Conservation (phyloP, 2,113 vertebrate genomes). For the Daubentonia madagascariensis region DNA sequence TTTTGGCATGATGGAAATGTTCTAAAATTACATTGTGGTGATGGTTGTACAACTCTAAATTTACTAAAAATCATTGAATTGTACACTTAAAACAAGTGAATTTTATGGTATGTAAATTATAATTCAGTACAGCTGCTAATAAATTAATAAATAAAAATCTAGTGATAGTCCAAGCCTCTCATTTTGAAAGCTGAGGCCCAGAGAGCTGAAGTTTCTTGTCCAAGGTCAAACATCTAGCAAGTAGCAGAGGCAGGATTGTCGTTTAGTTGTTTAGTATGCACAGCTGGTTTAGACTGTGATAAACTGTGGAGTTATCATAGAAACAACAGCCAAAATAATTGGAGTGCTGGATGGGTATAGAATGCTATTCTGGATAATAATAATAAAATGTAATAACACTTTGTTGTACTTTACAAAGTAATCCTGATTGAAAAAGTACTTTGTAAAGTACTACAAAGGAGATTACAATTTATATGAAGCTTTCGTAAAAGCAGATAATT, state of each 20-base stretch:
- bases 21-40: neutral
- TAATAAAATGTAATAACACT: neutral
- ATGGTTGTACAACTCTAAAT: neutral
- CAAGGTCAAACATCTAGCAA: neutral
- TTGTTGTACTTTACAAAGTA: neutral
- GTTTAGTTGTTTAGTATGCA: constrained; percentile 10
- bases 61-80: neutral
- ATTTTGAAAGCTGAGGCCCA: neutral
- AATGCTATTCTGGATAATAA: neutral
- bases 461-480: neutral
- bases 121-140: neutral
- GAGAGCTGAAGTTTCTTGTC: neutral
- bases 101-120: neutral
- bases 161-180: neutral
- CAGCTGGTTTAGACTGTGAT: neutral
- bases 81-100: neutral
- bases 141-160: neutral
- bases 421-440: neutral
- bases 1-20: neutral
- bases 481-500: constrained; percentile 5
- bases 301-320: neutral
- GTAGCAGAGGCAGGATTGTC: neutral
- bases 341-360: neutral
- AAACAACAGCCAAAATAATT: constrained; percentile 23
- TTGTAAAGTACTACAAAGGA: neutral